phyloP scores from a whole-genome alignment of 2,888 invertebrate genomes.

The Meteorus colon region DNA sequence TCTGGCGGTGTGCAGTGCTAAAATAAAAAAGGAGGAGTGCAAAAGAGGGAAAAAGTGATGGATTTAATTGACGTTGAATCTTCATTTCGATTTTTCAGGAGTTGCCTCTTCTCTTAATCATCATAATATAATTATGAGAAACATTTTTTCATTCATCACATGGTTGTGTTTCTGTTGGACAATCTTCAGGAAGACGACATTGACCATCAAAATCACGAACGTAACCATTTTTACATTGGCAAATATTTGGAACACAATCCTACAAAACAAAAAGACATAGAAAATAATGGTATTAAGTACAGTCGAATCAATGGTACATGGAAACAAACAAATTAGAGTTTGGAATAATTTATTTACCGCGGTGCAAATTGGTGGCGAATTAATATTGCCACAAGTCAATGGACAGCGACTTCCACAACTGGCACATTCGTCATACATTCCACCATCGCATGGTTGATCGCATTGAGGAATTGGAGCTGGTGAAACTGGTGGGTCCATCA shows the following conservation, averaged over 20 bases:
- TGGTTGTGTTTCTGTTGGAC: background rate
- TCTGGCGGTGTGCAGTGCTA: no score
- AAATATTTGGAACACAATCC: conserved; percentile 30
- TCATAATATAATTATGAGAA: no score
- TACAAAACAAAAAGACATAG: background rate
- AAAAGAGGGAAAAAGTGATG: no score
- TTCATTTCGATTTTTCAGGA: no score
- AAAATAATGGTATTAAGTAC: background rate
- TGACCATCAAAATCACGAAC: conserved; percentile 10
- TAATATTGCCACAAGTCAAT: conserved; percentile 16
- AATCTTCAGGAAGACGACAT: conserved; percentile 2
- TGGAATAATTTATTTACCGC: background rate
- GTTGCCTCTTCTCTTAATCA: no score
- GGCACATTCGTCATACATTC: conserved; percentile 23
- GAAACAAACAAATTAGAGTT: background rate
- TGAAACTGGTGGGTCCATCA: background rate
- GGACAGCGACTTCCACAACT: conserved; percentile 22
- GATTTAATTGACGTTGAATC: no score
- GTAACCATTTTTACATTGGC: conserved; percentile 9
- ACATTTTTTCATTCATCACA: background rate
- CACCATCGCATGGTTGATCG: conserved; percentile 12
- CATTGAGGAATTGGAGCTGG: background rate
- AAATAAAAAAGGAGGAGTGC: no score
- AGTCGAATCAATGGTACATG: background rate
- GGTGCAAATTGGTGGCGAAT: background rate